Percentiles rank a stretch among this genome's conserved stretches.
phyloP scores from a whole-genome alignment of 2,113 vertebrate genomes.

The Lophius piscatorius region DNA sequence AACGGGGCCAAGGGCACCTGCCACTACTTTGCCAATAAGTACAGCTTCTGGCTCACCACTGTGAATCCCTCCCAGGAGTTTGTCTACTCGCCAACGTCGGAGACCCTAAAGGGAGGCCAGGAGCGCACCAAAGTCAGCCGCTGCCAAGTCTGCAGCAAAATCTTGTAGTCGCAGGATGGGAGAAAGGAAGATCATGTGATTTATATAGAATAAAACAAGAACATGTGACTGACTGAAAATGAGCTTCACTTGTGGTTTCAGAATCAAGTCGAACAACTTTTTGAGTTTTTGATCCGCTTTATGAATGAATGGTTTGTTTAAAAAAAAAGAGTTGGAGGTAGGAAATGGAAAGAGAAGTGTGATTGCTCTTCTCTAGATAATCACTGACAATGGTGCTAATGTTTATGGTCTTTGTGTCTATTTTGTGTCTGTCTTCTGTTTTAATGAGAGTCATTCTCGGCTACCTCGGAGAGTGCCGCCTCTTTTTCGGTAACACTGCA shows the following conservation, averaged over 20 bases:
- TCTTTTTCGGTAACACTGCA: background rate
- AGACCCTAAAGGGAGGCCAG: slow-evolving; percentile 89
- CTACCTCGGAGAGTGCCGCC: slow-evolving; percentile 83
- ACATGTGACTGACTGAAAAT: slow-evolving; percentile 59
- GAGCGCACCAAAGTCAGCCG: slow-evolving; percentile 88
- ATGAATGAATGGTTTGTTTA: slow-evolving; percentile 26
- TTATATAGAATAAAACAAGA: slow-evolving; percentile 32
- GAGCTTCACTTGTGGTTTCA: slow-evolving; percentile 26
- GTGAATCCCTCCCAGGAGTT: slow-evolving; percentile 86
- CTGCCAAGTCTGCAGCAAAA: slow-evolving; percentile 98
- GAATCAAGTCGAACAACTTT: slow-evolving; percentile 14
- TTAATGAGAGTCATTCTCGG: slow-evolving; percentile 71
- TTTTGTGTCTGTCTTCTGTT: slow-evolving; percentile 47
- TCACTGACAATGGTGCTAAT: slow-evolving; percentile 86
- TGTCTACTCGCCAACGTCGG: slow-evolving; percentile 70
- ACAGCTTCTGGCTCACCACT: slow-evolving; percentile 95
- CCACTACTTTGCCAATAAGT: slow-evolving; percentile 96
- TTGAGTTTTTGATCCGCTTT: slow-evolving; percentile 25
- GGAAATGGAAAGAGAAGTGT: slow-evolving; percentile 39
- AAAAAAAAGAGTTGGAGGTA: slow-evolving; percentile 21
- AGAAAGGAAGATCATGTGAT: slow-evolving; percentile 23
- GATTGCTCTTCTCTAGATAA: slow-evolving; percentile 50
- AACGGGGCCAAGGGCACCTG: slow-evolving; percentile 90
- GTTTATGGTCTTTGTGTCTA: slow-evolving; percentile 66
- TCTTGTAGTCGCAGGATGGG: slow-evolving; percentile 79